phyloP scores from a whole-genome alignment of 1,140 invertebrate species.

The Oppia nitens region DNA sequence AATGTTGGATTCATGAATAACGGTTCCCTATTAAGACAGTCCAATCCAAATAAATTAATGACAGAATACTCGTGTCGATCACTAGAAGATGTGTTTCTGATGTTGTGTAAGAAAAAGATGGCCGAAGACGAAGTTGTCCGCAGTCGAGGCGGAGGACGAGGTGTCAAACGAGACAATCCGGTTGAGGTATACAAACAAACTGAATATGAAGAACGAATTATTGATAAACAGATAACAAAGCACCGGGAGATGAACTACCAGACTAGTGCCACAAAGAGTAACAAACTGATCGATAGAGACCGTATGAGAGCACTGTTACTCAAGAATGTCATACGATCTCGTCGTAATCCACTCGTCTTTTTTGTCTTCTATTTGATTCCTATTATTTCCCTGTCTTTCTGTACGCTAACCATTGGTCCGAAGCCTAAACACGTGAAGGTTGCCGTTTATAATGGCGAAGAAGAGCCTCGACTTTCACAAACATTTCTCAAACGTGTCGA shows the following conservation, averaged over 20 bases:
- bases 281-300: constrained; percentile 3
- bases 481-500: neutral
- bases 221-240: neutral
- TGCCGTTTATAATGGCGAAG: constrained; percentile 65
- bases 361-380: constrained; percentile 79
- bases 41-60: constrained; percentile 25
- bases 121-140: neutral
- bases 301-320: constrained; percentile 11
- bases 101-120: constrained; percentile 43
- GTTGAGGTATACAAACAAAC: neutral
- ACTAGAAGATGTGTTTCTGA: constrained; percentile 70
- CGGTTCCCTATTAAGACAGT: constrained; percentile 28
- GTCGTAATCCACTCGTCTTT: constrained; percentile 39
- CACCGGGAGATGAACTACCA: neutral
- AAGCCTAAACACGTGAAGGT: constrained; percentile 65
- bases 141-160: neutral
- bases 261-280: neutral
- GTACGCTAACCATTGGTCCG: constrained; percentile 79
- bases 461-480: neutral
- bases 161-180: neutral
- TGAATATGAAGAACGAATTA: neutral
- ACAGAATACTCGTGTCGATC: constrained; percentile 18
- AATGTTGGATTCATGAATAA: constrained; percentile 30
- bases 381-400: constrained; percentile 76
- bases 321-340: constrained; percentile 16